Base-by-base conservation (phyloP, 2,888 invertebrate species). In the Volucella bombylans region DNA sequence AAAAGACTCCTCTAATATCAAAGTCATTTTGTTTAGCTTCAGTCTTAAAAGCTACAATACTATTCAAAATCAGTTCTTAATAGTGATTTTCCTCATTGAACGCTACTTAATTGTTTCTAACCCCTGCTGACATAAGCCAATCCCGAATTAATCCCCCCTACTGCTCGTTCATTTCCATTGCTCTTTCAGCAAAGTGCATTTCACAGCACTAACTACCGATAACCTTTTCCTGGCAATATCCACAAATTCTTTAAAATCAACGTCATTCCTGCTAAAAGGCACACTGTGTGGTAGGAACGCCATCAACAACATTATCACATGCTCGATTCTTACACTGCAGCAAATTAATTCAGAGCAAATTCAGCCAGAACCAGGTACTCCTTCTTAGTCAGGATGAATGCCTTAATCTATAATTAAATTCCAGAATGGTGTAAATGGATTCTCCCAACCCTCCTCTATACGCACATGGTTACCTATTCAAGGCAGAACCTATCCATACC, bases 391-490 rank as follows among this genome's bases (percentile, higher is more conserved):
- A 50, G 74, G 38, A 49, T 18, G 52, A 62, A 73, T 68, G 61
- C 68, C 72, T 62, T 23, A 59, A 82, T 65, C 57, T 69, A 39
- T 83, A 83, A 78, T 74, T 83, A 83, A 83, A 83, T 83, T 83
- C 79, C 82, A 59, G 12, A 41, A 39, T 65, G 52, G 54, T 67
- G 61, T 71, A 71, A 71, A 78, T 55, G 78, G 49, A 52, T 64
- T 71, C 45, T 54, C 57, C 15, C 41, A 15, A 11, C 12, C 11
- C 41, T 11, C n/a, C 49, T 14, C 59, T 43, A 41, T 45, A 31
- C 38, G 3, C 12, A 15, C 49, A n/a, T 15, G 4, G 50, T 12
- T 18, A 11, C 23, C 12, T 23, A 8, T 18, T 15, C n/a, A 52
- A 67, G 52, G 43, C 12, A 11, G 11, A 67, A 43, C 23, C 23